Evolutionary conservation across 1,140 invertebrate genomes (phyloP), one percentile per base, ranked within the genome.

Genomic region (Zaprionus ornatus): DNA sequence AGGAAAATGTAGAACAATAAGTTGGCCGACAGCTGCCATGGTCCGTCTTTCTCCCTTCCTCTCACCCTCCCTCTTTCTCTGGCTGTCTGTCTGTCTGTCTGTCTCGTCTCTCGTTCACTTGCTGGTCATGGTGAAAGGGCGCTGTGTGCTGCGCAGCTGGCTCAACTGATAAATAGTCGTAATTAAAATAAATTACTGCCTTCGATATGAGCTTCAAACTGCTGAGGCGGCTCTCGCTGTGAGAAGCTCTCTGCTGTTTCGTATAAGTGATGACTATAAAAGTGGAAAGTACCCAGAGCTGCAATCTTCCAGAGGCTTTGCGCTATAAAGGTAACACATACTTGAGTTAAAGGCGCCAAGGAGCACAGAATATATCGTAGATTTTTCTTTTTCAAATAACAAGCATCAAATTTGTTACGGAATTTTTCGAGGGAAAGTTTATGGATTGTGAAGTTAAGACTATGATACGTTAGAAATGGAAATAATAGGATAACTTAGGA

Each of bases 1-100:
- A 68, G 67, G 54, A 75, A 79, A 85, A 76, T 86, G 52, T 87
- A 77, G 79, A 81, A 71, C 83, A 87, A 83, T 74, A 66, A 80
- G 63, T 74, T 80, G 65, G 42, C 35, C 65, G 48, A 67, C 71
- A 67, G 71, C 64, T 56, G 71, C 35, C 45, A 65, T 42, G 45
- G 25, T 13, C 17, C 21, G 5, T 52, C 45, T 63, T 27, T 15
- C 32, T 57, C n/a, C 17, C 45, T 45, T 1, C 4, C 45, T n/a
- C 9, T 0, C 15, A 6, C 45, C 17, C 1, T 19, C 0, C 17
- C 42, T 42, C 1, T 2, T 17, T 19, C 19, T 48, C 42, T 48
- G 0, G 37, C 37, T 37, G 23, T 21, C n/a, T 9, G 12, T 52
- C 27, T 52, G 42, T 15, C 56, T 59, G n/a, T 12, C 37, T n/a